Evolutionary conservation across 2,888 invertebrate genomes (phyloP).

Genomic region (Eumerus sabulonum): DNA sequence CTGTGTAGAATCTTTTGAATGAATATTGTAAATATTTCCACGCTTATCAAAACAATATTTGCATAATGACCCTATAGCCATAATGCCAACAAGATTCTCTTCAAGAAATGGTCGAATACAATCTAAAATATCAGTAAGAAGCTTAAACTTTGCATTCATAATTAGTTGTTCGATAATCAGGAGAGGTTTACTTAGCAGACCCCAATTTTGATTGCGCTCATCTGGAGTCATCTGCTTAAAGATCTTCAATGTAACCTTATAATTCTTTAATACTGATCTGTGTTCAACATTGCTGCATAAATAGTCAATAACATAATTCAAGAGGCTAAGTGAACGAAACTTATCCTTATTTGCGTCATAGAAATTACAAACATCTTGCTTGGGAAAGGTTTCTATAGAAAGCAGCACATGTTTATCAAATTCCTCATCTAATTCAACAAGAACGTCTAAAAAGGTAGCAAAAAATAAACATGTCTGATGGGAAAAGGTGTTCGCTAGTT

Average conservation of each 20-base stretch:
- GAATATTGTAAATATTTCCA: constrained; percentile 75
- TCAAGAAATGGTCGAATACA: constrained; percentile 79
- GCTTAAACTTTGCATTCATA: constrained; percentile 90
- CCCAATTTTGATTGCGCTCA: constrained; percentile 82
- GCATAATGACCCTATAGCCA: constrained; percentile 69
- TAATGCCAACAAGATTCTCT: constrained; percentile 22
- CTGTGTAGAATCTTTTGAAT: constrained; percentile 59
- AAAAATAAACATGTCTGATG: constrained; percentile 76
- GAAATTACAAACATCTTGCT: constrained; percentile 81
- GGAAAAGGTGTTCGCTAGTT: constrained; percentile 70
- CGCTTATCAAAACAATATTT: constrained; percentile 76
- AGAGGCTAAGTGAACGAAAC: constrained; percentile 82
- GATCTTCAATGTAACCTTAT: constrained; percentile 85
- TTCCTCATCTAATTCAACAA: constrained; percentile 72
- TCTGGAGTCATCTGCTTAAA: constrained; percentile 82
- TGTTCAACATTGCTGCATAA: constrained; percentile 78
- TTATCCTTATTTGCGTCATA: constrained; percentile 83
- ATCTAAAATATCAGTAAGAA: constrained; percentile 82
- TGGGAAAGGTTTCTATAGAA: constrained; percentile 82
- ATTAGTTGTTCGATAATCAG: constrained; percentile 90
- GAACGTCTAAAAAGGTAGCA: constrained; percentile 72
- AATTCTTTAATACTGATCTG: constrained; percentile 80
- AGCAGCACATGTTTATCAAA: constrained; percentile 78
- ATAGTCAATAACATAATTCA: constrained; percentile 84
- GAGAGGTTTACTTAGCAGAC: constrained; percentile 85